Evolutionary conservation across 2,113 vertebrate species (phyloP).

Genomic region (Pavo muticus): DNA sequence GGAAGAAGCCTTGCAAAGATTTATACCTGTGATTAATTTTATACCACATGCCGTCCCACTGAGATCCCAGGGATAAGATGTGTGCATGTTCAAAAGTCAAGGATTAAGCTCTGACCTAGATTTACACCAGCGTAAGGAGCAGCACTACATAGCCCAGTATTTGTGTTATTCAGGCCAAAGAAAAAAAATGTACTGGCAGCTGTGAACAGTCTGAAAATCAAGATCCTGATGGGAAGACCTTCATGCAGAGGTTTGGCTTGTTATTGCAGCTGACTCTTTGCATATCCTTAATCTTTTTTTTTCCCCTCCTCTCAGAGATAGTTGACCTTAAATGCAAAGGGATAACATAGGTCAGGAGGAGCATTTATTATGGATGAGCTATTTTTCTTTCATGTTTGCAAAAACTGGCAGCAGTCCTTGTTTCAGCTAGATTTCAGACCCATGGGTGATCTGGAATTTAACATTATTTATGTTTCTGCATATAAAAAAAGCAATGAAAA

Average conservation of each 20-base stretch:
- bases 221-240: constrained; percentile 11
- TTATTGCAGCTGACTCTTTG: constrained; percentile 59
- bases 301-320: neutral
- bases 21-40: neutral
- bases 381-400: constrained; percentile 67
- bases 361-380: constrained; percentile 47
- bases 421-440: constrained; percentile 43
- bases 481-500: constrained; percentile 42
- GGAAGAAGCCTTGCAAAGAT: neutral
- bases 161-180: neutral
- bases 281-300: constrained; percentile 22
- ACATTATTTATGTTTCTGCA: constrained; percentile 57
- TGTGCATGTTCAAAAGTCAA: neutral
- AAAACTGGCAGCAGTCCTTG: constrained; percentile 52
- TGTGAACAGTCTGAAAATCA: constrained; percentile 24
- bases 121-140: neutral
- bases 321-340: constrained; percentile 58
- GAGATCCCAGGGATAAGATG: neutral
- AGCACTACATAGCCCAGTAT: neutral
- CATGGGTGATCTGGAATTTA: constrained; percentile 58
- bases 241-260: neutral
- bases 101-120: neutral
- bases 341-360: constrained; percentile 22
- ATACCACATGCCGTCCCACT: neutral
- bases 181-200: constrained; percentile 32